phyloP scores from a whole-genome alignment of 2,888 invertebrate genomes.

The Sialis fuliginosa region DNA sequence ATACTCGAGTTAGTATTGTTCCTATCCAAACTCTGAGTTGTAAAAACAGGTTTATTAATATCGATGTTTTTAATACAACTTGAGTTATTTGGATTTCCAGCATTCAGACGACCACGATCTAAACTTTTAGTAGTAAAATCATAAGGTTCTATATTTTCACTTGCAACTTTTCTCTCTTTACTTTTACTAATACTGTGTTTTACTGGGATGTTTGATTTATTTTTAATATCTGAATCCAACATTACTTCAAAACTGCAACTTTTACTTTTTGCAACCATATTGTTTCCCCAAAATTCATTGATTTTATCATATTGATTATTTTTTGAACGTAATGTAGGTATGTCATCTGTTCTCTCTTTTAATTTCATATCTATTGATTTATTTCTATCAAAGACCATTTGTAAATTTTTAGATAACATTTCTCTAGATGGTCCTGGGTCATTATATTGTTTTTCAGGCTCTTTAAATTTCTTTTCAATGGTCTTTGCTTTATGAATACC shows the following conservation, averaged over 20 bases:
- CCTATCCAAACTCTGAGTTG: conserved; percentile 4
- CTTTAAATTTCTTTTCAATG: conserved; percentile 5
- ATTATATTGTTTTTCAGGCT: background rate
- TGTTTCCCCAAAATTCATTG: conserved; percentile 28
- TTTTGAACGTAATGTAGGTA: conserved; percentile 33
- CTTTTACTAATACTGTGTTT: background rate
- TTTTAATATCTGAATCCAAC: conserved; percentile 17
- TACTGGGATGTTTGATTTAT: background rate
- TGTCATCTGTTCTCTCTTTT: conserved; percentile 24
- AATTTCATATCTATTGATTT: background rate
- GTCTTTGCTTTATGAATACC: conserved; percentile 8
- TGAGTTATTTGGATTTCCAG: background rate
- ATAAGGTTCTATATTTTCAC: background rate
- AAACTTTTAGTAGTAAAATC: conserved; percentile 1
- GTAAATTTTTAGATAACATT: background rate
- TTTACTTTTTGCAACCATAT: conserved; percentile 24
- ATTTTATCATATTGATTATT: conserved; percentile 34
- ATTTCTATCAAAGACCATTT: conserved; percentile 21
- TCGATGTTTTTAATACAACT: no score
- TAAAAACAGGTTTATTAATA: background rate
- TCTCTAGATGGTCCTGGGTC: conserved; percentile 1
- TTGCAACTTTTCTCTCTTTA: background rate
- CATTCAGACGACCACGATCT: background rate
- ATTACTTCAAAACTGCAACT: conserved; percentile 35
- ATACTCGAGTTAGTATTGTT: background rate